Evolutionary conservation across 2,797 vertebrate species (phyloP).

Genomic region (Artibeus jamaicensis): DNA sequence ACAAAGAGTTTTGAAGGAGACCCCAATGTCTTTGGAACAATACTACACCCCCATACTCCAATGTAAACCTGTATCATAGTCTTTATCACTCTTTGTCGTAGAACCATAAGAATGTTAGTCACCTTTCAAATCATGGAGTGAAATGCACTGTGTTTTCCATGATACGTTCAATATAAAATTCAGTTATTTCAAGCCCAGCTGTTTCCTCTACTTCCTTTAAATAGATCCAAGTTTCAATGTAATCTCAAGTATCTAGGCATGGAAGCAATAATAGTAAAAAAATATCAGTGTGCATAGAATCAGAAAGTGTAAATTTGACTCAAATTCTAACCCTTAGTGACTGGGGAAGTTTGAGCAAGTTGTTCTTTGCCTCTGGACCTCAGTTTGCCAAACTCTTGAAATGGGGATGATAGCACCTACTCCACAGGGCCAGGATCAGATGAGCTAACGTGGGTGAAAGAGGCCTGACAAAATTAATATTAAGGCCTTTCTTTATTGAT

Average conservation of each 20-base stretch:
- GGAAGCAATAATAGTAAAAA: background rate
- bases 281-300: background rate
- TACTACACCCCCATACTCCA: background rate
- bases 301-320: background rate
- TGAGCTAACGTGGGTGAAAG: background rate
- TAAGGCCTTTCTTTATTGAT: background rate
- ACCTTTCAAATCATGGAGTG: background rate
- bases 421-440: background rate
- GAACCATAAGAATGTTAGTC: background rate
- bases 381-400: slow-evolving; percentile 13
- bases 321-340: background rate
- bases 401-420: background rate
- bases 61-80: background rate
- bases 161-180: background rate
- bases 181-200: background rate
- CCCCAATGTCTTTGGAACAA: background rate
- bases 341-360: background rate
- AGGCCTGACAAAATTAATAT: background rate
- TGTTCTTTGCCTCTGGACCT: background rate
- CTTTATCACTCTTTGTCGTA: background rate
- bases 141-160: background rate
- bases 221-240: background rate
- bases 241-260: background rate
- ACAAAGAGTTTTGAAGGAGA: background rate
- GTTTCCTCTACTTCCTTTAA: background rate